Conservation (phyloP, 2,113 vertebrate genomes). For the Nesogale talazaci region DNA sequence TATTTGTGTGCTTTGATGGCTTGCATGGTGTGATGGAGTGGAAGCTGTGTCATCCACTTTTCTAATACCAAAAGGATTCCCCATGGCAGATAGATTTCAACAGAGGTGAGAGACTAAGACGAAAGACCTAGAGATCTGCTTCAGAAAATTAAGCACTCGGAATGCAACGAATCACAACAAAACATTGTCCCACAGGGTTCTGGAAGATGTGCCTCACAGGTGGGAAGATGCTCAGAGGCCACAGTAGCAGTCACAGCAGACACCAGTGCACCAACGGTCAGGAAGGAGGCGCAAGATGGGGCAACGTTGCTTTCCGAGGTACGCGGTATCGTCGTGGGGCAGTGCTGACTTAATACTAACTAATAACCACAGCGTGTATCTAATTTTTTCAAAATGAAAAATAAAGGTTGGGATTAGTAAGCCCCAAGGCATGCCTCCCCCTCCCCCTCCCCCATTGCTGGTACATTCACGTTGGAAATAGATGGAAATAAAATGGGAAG, state of each 20-base stretch:
- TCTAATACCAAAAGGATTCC: background rate
- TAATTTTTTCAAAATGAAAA: slow-evolving; percentile 24
- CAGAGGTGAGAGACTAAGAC: background rate
- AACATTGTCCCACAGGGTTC: background rate
- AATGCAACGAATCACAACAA: background rate
- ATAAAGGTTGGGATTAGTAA: background rate
- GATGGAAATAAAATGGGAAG: background rate
- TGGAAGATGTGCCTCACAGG: background rate
- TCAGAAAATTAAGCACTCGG: background rate
- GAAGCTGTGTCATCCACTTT: background rate
- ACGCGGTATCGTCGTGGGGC: background rate
- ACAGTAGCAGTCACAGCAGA: background rate
- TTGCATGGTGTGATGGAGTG: background rate
- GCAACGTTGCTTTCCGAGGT: background rate
- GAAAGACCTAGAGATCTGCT: too few relatives aligned
- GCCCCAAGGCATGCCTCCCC: background rate
- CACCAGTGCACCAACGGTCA: background rate
- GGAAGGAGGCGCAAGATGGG: background rate
- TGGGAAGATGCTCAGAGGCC: background rate
- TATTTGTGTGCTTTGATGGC: background rate
- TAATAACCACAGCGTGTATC: background rate
- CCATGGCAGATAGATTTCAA: background rate
- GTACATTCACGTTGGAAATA: background rate
- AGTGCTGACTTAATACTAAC: background rate
- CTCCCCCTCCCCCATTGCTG: background rate